Conservation (phyloP, 2,113 vertebrate genomes). For the Ammodytes dubius region DNA sequence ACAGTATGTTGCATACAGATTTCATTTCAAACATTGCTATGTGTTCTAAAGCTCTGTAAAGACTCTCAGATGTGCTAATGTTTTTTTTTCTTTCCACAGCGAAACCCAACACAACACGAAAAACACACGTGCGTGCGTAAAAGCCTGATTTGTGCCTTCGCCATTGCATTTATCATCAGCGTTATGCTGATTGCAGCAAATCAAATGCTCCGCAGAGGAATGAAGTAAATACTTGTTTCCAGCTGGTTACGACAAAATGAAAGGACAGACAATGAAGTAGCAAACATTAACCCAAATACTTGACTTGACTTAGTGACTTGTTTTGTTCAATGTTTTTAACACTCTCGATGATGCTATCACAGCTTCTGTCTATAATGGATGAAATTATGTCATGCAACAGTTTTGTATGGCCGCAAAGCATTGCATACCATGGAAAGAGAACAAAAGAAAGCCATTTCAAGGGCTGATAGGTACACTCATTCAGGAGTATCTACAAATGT, state of each 20-base stretch:
- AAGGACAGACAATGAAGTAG: constrained; percentile 19
- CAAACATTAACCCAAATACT: constrained; percentile 55
- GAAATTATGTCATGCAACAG: constrained; percentile 53
- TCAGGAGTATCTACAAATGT: neutral
- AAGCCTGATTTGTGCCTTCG: constrained; percentile 98
- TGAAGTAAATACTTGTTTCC: constrained; percentile 87
- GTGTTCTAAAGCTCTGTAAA: neutral
- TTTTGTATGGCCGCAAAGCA: constrained; percentile 31
- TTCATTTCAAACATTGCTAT: neutral
- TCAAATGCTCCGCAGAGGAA: constrained; percentile 98
- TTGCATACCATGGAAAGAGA: constrained; percentile 10
- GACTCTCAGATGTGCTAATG: neutral
- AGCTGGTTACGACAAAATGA: constrained; percentile 8
- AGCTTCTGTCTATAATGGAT: constrained; percentile 33
- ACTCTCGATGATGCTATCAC: constrained; percentile 23
- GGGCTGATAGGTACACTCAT: constrained; percentile 61
- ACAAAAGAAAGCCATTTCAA: constrained; percentile 45
- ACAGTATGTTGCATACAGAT: constrained; percentile 86
- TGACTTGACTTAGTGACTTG: constrained; percentile 6
- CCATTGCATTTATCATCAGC: constrained; percentile 98
- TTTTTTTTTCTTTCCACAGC: constrained; percentile 72
- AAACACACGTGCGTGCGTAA: constrained; percentile 98
- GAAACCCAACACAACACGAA: constrained; percentile 98
- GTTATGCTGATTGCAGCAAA: constrained; percentile 99
- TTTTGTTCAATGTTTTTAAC: constrained; percentile 41